Percentiles rank a stretch among this genome's conserved stretches.
Evolutionary conservation across 2,113 vertebrate genomes (phyloP).

Genomic region (Sapajus apella): DNA sequence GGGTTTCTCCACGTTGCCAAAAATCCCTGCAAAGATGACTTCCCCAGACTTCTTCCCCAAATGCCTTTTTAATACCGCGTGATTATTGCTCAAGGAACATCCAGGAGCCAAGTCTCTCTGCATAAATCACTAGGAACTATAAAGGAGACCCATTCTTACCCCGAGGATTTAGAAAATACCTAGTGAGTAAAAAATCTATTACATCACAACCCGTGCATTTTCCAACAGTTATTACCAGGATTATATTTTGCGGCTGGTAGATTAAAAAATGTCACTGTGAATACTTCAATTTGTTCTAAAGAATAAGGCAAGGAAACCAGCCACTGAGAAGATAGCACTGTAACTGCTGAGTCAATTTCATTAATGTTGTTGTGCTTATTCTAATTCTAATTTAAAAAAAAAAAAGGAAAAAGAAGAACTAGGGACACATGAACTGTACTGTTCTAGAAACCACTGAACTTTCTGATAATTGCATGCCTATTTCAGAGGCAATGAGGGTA

Average conservation of each 20-base stretch:
- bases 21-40: not conserved
- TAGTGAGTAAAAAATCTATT: constrained; percentile 1
- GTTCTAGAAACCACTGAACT: constrained; percentile 1
- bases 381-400: not conserved
- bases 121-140: constrained; percentile 47
- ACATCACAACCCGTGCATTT: constrained; percentile 35
- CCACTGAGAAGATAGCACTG: not conserved
- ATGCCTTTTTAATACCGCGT: constrained; percentile 11
- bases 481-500: constrained; percentile 42
- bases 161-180: constrained; percentile 67
- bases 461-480: constrained; percentile 3
- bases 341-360: constrained; percentile 11
- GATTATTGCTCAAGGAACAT: not conserved
- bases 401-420: not conserved
- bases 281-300: constrained; percentile 15
- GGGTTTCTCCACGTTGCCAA: not conserved
- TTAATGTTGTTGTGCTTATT: accelerated
- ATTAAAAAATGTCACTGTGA: constrained; percentile 60
- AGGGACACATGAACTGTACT: not conserved
- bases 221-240: constrained; percentile 58
- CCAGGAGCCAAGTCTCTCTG: constrained; percentile 52
- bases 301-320: not conserved
- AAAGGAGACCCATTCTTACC: constrained; percentile 64
- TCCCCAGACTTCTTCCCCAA: constrained; percentile 4
- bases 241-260: constrained; percentile 46